Percentiles rank a stretch among this genome's conserved stretches.
These are phyloP conservation scores for Tribolium freemani DNA, from an alignment of 2,888 invertebrate genomes.

Conservation along the genomic window DNA sequence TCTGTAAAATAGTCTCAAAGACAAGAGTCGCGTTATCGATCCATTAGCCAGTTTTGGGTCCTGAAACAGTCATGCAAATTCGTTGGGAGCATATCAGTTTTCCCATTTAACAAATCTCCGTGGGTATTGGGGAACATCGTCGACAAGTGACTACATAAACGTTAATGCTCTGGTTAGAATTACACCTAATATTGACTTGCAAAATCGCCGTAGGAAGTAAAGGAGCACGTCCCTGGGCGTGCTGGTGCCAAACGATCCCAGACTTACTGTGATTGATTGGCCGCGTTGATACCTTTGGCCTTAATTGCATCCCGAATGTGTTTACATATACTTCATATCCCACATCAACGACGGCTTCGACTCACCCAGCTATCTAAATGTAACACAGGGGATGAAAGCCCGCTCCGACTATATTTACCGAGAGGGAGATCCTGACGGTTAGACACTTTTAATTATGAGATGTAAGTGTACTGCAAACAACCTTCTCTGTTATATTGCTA, in stretches of 20 bases:
- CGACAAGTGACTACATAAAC: slow-evolving; percentile 50
- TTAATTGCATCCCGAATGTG: slow-evolving; percentile 67
- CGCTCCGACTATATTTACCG: slow-evolving; percentile 54
- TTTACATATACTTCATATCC: slow-evolving; percentile 66
- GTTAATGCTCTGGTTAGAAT: slow-evolving; percentile 58
- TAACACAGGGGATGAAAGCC: slow-evolving; percentile 42
- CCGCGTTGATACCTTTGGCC: slow-evolving; percentile 65
- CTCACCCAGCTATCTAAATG: slow-evolving; percentile 43
- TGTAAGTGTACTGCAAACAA: slow-evolving; percentile 61
- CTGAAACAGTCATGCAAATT: slow-evolving; percentile 23
- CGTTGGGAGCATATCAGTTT: slow-evolving; percentile 36
- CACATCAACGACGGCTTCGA: slow-evolving; percentile 48
- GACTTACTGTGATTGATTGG: slow-evolving; percentile 68
- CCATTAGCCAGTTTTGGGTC: not conserved
- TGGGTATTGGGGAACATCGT: slow-evolving; percentile 50
- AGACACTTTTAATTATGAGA: slow-evolving; percentile 63
- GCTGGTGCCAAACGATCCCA: slow-evolving; percentile 64
- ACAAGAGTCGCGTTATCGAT: not conserved
- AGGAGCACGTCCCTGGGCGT: slow-evolving; percentile 66
- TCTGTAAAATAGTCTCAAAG: not conserved
- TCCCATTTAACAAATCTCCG: slow-evolving; percentile 49
- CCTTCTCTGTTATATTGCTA: slow-evolving; percentile 52
- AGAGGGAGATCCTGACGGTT: slow-evolving; percentile 59
- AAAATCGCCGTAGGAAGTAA: slow-evolving; percentile 64
- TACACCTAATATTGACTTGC: slow-evolving; percentile 67